Evolutionary conservation across 1,140 invertebrate species (phyloP).

Genomic region (Pectinophora gossypiella): DNA sequence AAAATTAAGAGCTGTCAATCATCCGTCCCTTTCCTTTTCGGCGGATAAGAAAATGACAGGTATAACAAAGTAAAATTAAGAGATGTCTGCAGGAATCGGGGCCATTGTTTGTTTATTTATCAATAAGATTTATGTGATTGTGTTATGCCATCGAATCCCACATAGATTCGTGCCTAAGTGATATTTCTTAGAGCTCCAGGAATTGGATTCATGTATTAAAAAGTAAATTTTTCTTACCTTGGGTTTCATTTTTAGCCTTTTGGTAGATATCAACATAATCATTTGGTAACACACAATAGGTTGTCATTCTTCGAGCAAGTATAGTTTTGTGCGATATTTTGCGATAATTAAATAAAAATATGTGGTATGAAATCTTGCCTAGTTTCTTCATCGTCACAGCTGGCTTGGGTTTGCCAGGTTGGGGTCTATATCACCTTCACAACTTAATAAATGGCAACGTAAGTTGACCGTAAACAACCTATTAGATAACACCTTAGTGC

Average conservation of each 20-base stretch:
- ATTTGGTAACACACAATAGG: conserved; percentile 27
- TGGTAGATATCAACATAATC: too few relatives aligned
- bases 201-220: too few relatives aligned
- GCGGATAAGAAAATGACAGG: too few relatives aligned
- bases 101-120: too few relatives aligned
- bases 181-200: too few relatives aligned
- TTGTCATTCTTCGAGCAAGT: conserved; percentile 23
- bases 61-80: too few relatives aligned
- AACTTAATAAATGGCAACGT: conserved; percentile 77
- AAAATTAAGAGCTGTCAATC: too few relatives aligned
- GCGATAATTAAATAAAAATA: conserved; percentile 39
- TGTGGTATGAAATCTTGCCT: conserved; percentile 82
- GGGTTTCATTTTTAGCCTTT: not conserved
- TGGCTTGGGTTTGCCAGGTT: conserved; percentile 75
- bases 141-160: too few relatives aligned
- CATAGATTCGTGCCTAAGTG: too few relatives aligned
- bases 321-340: conserved; percentile 13
- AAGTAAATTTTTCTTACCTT: not conserved
- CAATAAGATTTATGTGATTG: too few relatives aligned
- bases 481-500: conserved; percentile 39
- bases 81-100: too few relatives aligned
- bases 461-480: conserved; percentile 43
- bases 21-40: too few relatives aligned
- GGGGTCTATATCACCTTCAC: conserved; percentile 76
- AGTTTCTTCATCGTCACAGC: conserved; percentile 76